Conservation (phyloP, 1,140 invertebrate genomes). For the Dolichoris vasculosae region DNA sequence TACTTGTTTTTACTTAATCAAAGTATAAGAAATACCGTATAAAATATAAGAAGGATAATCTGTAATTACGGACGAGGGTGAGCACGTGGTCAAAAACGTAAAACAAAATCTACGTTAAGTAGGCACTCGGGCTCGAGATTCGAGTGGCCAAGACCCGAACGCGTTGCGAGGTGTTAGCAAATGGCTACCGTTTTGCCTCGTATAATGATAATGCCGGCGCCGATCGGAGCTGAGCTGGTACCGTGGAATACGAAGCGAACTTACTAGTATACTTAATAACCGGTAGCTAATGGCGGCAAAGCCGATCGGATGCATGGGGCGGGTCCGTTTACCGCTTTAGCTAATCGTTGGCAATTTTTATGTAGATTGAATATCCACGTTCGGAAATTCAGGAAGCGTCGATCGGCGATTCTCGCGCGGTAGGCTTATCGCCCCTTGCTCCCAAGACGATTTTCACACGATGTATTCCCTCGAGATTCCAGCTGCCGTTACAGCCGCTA, state of each 20-base stretch:
- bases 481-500: neutral
- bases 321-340: slow-evolving; percentile 9
- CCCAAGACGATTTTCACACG: neutral
- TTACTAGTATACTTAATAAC: slow-evolving; percentile 52
- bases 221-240: slow-evolving; percentile 36
- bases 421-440: neutral
- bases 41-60: neutral
- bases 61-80: neutral
- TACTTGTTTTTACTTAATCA: neutral
- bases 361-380: slow-evolving; percentile 55
- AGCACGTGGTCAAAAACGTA: neutral
- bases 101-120: neutral
- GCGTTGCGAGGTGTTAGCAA: neutral
- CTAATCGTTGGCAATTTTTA: slow-evolving; percentile 61
- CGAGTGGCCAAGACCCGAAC: neutral
- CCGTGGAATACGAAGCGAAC: slow-evolving; percentile 48
- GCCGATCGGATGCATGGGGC: neutral
- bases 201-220: slow-evolving; percentile 3
- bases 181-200: slow-evolving; percentile 23
- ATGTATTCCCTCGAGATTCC: slow-evolving; percentile 3
- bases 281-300: slow-evolving; percentile 45
- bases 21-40: neutral
- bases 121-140: neutral
- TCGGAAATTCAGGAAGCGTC: slow-evolving; percentile 20
- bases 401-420: neutral